phyloP scores from a whole-genome alignment of 2,113 vertebrate species.

The Pristiophorus japonicus region DNA sequence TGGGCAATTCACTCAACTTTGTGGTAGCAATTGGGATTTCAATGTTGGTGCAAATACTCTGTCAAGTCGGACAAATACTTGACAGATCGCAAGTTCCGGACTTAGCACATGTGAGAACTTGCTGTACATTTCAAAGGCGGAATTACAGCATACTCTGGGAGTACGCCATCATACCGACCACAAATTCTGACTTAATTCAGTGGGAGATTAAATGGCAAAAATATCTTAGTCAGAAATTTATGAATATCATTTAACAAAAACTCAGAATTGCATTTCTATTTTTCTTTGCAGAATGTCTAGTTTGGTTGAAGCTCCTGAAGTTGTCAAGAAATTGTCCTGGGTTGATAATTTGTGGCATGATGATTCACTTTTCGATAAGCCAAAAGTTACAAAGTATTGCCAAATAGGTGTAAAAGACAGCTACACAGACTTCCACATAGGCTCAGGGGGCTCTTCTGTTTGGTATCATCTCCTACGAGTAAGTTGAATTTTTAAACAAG shows the following conservation, averaged over 20 bases:
- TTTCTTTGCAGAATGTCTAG: slow-evolving; percentile 75
- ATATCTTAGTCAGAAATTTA: background rate
- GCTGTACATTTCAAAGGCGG: too few species aligned
- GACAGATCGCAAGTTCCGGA: too few species aligned
- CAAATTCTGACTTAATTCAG: background rate
- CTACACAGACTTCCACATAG: slow-evolving; percentile 96
- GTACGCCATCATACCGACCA: too few species aligned
- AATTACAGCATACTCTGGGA: too few species aligned
- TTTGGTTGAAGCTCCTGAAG: slow-evolving; percentile 89
- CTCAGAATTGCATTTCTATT: slow-evolving; percentile 23
- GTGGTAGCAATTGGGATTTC: too few species aligned
- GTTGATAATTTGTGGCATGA: slow-evolving; percentile 95
- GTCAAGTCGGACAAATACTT: too few species aligned
- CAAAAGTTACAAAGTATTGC: slow-evolving; percentile 96
- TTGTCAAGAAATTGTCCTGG: slow-evolving; percentile 89
- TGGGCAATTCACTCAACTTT: too few species aligned
- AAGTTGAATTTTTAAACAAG: slow-evolving; percentile 40
- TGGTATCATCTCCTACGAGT: slow-evolving; percentile 97
- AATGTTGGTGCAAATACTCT: too few species aligned
- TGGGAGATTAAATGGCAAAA: background rate
- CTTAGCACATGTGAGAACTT: too few species aligned
- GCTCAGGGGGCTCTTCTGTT: slow-evolving; percentile 85
- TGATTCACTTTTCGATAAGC: slow-evolving; percentile 85
- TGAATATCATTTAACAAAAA: background rate
- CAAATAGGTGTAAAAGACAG: slow-evolving; percentile 96